Conservation (phyloP, 1,140 invertebrate species). For the Pteromalus puparum region DNA sequence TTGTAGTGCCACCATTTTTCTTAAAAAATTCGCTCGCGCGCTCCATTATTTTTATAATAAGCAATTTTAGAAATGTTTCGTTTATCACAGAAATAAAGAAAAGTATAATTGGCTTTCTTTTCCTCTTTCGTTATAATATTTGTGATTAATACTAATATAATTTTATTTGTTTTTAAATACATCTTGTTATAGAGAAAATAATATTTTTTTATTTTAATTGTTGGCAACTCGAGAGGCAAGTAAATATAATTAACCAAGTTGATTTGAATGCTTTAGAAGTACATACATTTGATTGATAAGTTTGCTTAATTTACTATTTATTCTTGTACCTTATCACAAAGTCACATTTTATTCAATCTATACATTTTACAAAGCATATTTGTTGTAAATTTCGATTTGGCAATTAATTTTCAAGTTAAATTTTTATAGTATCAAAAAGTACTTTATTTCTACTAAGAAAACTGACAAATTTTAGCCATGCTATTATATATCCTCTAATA, state of each 20-base stretch:
- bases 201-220: neutral
- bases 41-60: neutral
- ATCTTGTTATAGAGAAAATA: neutral
- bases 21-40: neutral
- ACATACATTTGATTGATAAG: neutral
- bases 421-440: constrained; percentile 7
- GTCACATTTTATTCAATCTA: neutral
- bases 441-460: constrained; percentile 13
- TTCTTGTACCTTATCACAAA: neutral
- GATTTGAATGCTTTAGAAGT: neutral
- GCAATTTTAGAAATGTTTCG: neutral
- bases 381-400: neutral
- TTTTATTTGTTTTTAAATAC: neutral
- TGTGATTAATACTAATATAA: neutral
- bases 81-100: constrained; percentile 33
- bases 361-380: neutral
- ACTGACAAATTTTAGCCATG: neutral
- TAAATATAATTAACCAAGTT: neutral
- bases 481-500: neutral
- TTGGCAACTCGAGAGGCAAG: neutral
- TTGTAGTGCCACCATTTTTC: neutral
- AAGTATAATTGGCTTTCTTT: neutral
- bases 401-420: constrained; percentile 1
- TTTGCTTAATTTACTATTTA: constrained; percentile 13
- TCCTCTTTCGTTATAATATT: neutral